Conservation (phyloP, 2,113 vertebrate genomes). For the Mesitornis unicolor region DNA sequence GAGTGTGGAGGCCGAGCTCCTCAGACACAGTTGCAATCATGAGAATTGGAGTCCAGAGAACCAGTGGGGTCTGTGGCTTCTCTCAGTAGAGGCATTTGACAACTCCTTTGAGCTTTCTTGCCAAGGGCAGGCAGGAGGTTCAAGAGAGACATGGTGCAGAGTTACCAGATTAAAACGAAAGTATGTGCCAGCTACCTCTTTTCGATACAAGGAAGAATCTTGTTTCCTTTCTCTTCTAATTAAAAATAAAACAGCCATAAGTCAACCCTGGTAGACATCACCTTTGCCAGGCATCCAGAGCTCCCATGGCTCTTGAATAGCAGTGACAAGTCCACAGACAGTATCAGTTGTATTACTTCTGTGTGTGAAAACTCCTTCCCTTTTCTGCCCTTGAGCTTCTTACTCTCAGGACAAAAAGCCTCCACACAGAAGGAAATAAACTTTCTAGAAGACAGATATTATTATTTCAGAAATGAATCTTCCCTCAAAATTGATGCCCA, state of each 20-base stretch:
- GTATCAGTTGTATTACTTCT: not conserved
- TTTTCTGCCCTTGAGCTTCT: not conserved
- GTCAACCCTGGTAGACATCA: not conserved
- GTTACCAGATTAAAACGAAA: not conserved
- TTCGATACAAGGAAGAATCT: not conserved
- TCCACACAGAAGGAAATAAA: not conserved
- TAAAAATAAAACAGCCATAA: not conserved
- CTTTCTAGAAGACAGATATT: not conserved
- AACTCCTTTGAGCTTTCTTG: not conserved
- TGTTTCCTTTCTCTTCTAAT: not conserved
- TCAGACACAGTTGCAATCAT: accelerated
- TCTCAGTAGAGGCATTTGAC: not conserved
- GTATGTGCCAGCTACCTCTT: accelerated
- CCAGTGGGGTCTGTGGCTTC: not conserved
- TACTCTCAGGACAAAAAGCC: not conserved
- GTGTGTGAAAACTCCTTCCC: not conserved
- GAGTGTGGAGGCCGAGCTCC: accelerated
- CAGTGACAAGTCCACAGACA: not conserved
- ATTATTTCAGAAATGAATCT: not conserved
- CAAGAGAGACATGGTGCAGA: accelerated
- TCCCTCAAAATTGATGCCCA: not conserved
- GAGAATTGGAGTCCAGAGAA: not conserved
- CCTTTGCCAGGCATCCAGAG: not conserved
- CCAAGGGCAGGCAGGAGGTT: not conserved
- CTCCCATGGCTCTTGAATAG: not conserved